Percentiles rank a stretch among this genome's conserved stretches.
phyloP scores from a whole-genome alignment of 2,113 vertebrate genomes.

The Odontesthes bonariensis region DNA sequence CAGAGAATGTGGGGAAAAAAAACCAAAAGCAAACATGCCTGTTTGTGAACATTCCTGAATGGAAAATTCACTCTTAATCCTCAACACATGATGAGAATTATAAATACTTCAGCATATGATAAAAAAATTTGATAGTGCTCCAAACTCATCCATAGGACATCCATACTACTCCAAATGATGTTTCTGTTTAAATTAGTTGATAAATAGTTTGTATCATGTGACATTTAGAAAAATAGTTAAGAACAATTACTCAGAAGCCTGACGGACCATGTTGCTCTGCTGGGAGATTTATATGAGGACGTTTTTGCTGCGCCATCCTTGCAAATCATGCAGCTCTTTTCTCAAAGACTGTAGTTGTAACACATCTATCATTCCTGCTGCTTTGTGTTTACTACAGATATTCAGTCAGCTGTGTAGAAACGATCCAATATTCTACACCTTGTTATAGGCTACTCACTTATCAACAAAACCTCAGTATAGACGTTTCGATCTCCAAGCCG shows the following conservation, averaged over 20 bases:
- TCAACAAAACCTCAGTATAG: constrained; percentile 10
- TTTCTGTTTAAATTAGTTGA: background rate
- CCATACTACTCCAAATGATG: background rate
- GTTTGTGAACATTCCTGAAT: no score
- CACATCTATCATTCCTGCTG: constrained; percentile 14
- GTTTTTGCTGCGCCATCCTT: background rate
- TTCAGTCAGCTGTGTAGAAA: constrained; percentile 10
- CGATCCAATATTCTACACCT: background rate
- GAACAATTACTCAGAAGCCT: background rate
- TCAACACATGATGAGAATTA: no score
- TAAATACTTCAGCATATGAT: no score
- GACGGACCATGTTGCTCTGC: constrained; percentile 10
- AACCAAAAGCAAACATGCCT: background rate
- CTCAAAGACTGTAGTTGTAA: constrained; percentile 11
- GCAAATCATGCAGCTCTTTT: constrained; percentile 2
- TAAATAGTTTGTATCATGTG: background rate
- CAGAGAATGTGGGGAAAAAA: background rate
- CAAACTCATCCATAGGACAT: constrained; percentile 4
- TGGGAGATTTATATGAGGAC: constrained; percentile 7
- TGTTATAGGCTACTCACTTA: background rate
- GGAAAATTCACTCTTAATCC: no score
- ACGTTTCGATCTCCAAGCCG: background rate
- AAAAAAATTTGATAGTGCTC: background rate
- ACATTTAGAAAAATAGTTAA: constrained; percentile 13
- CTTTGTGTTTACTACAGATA: constrained; percentile 16